Percentiles rank a stretch among this genome's conserved stretches.
phyloP scores from a whole-genome alignment of 2,888 invertebrate species.

The Leptodirus hochenwartii region DNA sequence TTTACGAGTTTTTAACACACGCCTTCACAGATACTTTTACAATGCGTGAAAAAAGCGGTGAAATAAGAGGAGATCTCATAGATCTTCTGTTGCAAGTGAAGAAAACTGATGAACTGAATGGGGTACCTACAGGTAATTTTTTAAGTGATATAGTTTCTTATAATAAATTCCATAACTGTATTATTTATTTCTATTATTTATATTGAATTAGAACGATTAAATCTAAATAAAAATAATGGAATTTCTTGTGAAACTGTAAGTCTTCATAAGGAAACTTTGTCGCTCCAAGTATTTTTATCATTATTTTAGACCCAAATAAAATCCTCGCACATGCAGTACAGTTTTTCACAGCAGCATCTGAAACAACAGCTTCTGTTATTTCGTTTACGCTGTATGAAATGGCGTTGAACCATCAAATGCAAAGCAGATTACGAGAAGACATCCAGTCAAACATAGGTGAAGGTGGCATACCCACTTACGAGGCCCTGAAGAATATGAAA shows the following conservation, averaged over 20 bases:
- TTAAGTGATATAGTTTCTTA: too few species aligned
- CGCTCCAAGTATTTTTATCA: too few species aligned
- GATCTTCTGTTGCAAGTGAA: constrained; percentile 25
- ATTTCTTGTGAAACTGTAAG: too few species aligned
- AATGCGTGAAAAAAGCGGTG: constrained; percentile 17
- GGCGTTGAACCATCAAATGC: constrained; percentile 26
- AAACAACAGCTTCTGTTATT: constrained; percentile 31
- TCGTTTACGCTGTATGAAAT: constrained; percentile 28
- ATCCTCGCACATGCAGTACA: constrained; percentile 24
- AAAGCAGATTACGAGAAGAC: constrained; percentile 29
- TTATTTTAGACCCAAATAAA: constrained; percentile 9
- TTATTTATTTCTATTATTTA: too few species aligned
- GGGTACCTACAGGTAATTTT: constrained; percentile 15
- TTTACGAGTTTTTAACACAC: constrained; percentile 19
- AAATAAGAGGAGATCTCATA: constrained; percentile 27
- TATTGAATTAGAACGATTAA: too few species aligned
- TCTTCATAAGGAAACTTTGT: too few species aligned
- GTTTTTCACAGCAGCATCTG: constrained; percentile 33
- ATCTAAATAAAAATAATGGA: too few species aligned
- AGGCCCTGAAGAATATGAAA: constrained; percentile 29
- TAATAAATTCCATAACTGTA: too few species aligned
- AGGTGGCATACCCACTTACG: constrained; percentile 27
- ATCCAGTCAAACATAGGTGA: constrained; percentile 19
- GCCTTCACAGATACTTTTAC: constrained; percentile 21
- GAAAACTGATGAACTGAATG: constrained; percentile 12